Percentiles rank a stretch among this genome's conserved stretches.
These are phyloP conservation scores for Sarcoramphus papa DNA, from an alignment of 2,797 vertebrate genomes.

Conservation along the genomic window DNA sequence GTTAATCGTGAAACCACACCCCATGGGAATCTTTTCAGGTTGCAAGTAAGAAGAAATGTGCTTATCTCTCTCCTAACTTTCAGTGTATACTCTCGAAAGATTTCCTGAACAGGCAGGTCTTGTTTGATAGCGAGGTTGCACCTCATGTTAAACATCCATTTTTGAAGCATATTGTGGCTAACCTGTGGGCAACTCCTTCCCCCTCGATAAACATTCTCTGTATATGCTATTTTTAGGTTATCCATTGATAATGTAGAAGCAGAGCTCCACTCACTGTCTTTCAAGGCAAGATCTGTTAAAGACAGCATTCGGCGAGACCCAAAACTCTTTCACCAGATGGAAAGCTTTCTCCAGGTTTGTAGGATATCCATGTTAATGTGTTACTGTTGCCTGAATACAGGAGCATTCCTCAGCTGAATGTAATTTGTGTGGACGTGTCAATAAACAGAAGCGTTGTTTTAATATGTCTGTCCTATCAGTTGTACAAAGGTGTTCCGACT, in stretches of 20 bases:
- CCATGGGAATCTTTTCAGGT: background rate
- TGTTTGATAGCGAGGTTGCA: background rate
- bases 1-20: conserved; percentile 19
- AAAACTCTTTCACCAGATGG: conserved; percentile 86
- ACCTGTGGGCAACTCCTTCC: background rate
- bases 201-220: background rate
- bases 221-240: conserved; percentile 76
- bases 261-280: conserved; percentile 86
- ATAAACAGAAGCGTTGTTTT: background rate
- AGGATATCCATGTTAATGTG: background rate
- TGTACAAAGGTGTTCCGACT: background rate
- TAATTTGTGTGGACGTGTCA: background rate
- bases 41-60: background rate
- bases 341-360: conserved; percentile 92
- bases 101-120: conserved; percentile 19
- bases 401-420: background rate
- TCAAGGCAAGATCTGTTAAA: conserved; percentile 85
- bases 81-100: background rate
- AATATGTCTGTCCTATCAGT: background rate
- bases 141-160: background rate
- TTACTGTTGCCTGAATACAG: background rate
- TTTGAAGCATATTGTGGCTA: background rate
- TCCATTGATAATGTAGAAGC: conserved; percentile 89
- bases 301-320: conserved; percentile 85
- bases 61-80: background rate